Evolutionary conservation across 2,113 vertebrate genomes (phyloP).

Genomic region (Calidris pygmaea): DNA sequence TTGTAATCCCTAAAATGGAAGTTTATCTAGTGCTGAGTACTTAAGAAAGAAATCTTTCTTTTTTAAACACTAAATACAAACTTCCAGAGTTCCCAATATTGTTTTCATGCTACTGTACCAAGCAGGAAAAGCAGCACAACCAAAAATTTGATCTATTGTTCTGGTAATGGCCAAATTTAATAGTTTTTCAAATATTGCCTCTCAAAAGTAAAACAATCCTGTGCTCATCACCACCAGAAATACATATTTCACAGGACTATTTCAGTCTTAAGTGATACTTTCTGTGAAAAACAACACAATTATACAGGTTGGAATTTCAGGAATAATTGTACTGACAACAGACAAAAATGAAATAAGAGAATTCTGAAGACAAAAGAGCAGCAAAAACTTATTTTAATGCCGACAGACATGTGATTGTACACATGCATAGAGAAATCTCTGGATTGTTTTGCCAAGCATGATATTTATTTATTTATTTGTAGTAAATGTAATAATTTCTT

Average conservation of each 20-base stretch:
- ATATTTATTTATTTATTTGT: neutral
- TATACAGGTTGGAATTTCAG: neutral
- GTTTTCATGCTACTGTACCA: neutral
- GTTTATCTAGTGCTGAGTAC: neutral
- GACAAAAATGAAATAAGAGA: neutral
- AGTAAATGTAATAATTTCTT: neutral
- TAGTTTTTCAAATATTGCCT: neutral
- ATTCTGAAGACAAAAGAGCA: neutral
- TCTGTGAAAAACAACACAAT: neutral
- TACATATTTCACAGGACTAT: neutral
- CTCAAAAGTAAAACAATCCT: neutral
- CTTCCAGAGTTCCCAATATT: neutral
- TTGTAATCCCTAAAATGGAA: neutral
- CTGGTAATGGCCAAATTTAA: neutral
- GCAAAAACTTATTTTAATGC: neutral
- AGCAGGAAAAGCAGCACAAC: neutral
- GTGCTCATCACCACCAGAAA: neutral
- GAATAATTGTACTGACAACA: neutral
- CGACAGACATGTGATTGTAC: rapidly evolving
- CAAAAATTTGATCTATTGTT: neutral
- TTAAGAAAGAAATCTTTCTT: neutral
- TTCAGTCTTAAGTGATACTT: neutral
- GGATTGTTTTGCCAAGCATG: neutral
- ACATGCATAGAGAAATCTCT: neutral
- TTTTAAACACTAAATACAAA: neutral